Base-by-base conservation (phyloP, 2,888 invertebrate species). In the Orthosia gracilis region DNA sequence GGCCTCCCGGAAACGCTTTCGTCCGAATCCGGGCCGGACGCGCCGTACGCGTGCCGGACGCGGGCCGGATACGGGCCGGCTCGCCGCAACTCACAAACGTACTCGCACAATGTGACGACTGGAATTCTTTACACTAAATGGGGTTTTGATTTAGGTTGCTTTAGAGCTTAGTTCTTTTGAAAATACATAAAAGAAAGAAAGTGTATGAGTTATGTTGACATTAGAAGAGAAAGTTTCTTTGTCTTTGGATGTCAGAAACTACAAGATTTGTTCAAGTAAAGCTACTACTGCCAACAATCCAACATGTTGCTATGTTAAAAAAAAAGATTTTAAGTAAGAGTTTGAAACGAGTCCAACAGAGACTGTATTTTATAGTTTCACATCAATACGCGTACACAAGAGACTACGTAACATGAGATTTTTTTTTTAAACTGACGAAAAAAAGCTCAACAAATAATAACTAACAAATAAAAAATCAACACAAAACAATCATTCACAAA, bases 21-120 rank as follows among this genome's bases (percentile, higher is more conserved):
- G 87, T 83, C 85, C 87, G 88, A 85, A 86, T 90, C 91, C 90
- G 88, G 78, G 70, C 85, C 89, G 90, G 89, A 88, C 81, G 65
- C 67, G 62, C 84, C 88, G 88, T 88, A 87, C 77, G 61, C 81
- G 77, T 79, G 59, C 68, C 76, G 80, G 76, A 65, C 50, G 69
- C 59, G 76, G 76, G 58, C 67, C 73, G 80, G 76, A 76, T 45
- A 55, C 62, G 76, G 78, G 55, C 66, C 84, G 84, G 61, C 84
- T 75, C 81, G 67, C 74, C 83, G 79, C 83, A 73, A 54, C 83
- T 82, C 80, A 69, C 31, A 78, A 78, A 68, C 80, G 59, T 75
- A 50, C 81, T 76, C 45, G 45, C 31, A 80, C 84, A 76, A 69
- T 69, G 71, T 65, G 58, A 72, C 80, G 69, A 26, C 50, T 69